Conservation (phyloP, 1,140 invertebrate species). For the Drosophila saltans region DNA sequence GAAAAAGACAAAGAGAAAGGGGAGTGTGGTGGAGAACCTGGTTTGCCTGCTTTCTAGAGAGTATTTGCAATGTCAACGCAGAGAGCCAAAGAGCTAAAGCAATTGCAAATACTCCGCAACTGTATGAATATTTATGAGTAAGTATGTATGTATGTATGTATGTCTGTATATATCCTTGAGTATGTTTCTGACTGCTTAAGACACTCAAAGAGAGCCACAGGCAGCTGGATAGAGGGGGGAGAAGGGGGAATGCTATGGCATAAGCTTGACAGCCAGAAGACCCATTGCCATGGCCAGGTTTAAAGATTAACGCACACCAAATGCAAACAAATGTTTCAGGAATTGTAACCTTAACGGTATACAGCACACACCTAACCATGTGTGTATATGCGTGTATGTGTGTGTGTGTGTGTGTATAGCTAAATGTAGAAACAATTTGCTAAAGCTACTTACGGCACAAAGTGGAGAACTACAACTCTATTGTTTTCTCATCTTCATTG, state of each 20-base stretch:
- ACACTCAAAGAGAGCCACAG: constrained; percentile 50
- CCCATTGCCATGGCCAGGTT: constrained; percentile 47
- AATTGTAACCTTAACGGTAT: constrained; percentile 21
- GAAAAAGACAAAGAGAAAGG: neutral
- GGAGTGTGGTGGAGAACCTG: neutral
- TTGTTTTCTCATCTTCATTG: constrained; percentile 56
- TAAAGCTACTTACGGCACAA: constrained; percentile 40
- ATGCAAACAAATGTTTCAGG: constrained; percentile 45
- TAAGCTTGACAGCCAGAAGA: constrained; percentile 32
- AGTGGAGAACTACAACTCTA: constrained; percentile 49
- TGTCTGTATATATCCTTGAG: constrained; percentile 12
- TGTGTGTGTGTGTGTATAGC: constrained; percentile 17
- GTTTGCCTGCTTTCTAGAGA: constrained; percentile 29
- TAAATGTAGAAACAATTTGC: constrained; percentile 33
- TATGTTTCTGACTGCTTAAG: constrained; percentile 59
- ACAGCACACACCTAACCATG: neutral
- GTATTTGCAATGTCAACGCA: constrained; percentile 66
- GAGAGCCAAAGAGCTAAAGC: constrained; percentile 45
- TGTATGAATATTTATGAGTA: constrained; percentile 76
- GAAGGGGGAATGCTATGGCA: neutral
- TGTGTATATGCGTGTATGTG: constrained; percentile 6
- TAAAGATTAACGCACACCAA: constrained; percentile 61
- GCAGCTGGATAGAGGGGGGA: neutral
- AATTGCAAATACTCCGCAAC: constrained; percentile 71
- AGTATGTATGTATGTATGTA: constrained; percentile 43